A percentile compares a stretch with the other conserved stretches of the same genome.
phyloP scores from a whole-genome alignment of 1,140 invertebrate genomes.

The Brachionus koreanus region DNA sequence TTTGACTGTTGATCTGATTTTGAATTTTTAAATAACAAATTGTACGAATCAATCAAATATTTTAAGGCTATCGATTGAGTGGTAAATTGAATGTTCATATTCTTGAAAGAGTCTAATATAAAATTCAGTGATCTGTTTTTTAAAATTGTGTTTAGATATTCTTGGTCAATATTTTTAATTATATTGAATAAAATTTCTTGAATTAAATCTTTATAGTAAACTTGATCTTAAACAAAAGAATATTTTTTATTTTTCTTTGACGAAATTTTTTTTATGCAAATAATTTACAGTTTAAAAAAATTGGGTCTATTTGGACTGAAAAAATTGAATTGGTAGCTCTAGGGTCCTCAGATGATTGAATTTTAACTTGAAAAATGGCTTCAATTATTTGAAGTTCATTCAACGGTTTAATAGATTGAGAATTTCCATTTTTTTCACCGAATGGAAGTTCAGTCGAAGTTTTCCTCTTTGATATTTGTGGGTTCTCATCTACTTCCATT shows the following conservation, averaged over 20 bases:
- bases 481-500: background rate
- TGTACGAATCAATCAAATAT: constrained; percentile 16
- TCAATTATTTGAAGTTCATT: constrained; percentile 29
- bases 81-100: background rate
- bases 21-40: background rate
- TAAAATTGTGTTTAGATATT: background rate
- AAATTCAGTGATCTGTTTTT: background rate
- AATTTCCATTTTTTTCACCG: background rate
- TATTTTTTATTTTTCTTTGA: background rate
- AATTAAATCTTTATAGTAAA: background rate
- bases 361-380: constrained; percentile 29
- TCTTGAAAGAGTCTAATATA: constrained; percentile 14
- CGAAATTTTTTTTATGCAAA: background rate
- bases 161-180: background rate
- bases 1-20: background rate
- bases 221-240: constrained; percentile 3
- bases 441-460: background rate
- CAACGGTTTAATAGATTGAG: background rate
- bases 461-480: constrained; percentile 6
- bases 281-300: constrained; percentile 18
- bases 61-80: constrained; percentile 37
- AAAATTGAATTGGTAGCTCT: background rate
- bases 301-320: background rate
- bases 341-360: background rate
- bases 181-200: constrained; percentile 9